phyloP scores from a whole-genome alignment of 2,797 vertebrate species.

The Sebastolobus altivelis region DNA sequence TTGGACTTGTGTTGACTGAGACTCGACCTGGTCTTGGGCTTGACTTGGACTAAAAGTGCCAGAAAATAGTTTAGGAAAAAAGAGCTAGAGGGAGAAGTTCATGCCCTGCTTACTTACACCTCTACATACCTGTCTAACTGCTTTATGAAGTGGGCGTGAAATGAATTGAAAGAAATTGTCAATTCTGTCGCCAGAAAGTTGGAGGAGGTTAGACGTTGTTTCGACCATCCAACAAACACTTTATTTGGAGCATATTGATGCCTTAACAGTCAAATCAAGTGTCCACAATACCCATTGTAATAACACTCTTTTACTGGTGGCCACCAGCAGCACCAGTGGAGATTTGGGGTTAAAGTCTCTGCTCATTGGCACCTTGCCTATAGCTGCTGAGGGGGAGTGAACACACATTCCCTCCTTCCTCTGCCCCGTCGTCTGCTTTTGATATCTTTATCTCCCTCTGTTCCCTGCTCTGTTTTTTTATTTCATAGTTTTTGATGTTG shows the following conservation, averaged over 20 bases:
- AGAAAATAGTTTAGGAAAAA: no score
- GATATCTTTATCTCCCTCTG: not conserved
- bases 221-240: not conserved
- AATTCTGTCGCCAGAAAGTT: not conserved
- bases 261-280: not conserved
- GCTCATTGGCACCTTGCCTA: not conserved
- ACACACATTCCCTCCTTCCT: not conserved
- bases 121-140: not conserved
- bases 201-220: not conserved
- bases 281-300: not conserved
- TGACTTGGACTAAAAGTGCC: no score
- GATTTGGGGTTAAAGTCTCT: not conserved
- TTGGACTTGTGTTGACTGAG: no score
- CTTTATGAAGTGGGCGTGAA: not conserved
- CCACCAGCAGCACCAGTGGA: not conserved
- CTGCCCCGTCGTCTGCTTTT: not conserved
- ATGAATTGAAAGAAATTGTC: no score
- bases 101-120: not conserved
- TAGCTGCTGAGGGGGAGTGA: not conserved
- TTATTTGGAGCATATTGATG: not conserved
- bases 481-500: conserved; percentile 12
- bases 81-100: not conserved
- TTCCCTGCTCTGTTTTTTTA: conserved; percentile 2
- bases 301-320: not conserved
- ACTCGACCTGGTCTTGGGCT: no score